Percentiles rank a stretch among this genome's conserved stretches.
Conservation (phyloP, 2,113 vertebrate species). For the Aplodontia rufa region DNA sequence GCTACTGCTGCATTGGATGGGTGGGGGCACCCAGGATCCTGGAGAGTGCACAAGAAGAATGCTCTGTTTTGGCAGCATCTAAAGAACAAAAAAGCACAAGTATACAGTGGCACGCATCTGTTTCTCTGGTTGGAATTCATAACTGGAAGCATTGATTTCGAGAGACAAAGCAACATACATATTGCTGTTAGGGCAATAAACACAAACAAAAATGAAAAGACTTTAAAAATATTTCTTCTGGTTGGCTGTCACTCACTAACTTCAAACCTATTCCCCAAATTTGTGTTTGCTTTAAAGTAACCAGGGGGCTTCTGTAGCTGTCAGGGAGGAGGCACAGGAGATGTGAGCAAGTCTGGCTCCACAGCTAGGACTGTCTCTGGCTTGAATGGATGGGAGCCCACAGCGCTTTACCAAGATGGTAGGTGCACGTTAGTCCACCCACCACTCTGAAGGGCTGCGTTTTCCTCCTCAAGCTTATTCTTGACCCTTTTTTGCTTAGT, state of each 20-base stretch:
- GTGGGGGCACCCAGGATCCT: neutral
- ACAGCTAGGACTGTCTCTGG: neutral
- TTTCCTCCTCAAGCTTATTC: neutral
- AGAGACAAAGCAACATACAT: conserved; percentile 54
- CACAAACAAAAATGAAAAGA: conserved; percentile 18
- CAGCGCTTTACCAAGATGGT: neutral
- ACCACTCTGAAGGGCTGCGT: neutral
- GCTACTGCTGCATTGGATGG: neutral
- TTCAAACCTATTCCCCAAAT: neutral
- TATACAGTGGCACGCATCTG: neutral
- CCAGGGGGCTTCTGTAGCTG: neutral
- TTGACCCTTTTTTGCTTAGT: neutral
- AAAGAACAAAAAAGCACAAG: conserved; percentile 11
- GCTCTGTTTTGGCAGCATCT: neutral
- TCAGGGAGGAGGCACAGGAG: neutral
- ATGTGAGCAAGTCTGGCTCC: neutral
- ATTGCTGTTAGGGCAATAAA: conserved; percentile 24
- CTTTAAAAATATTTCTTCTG: conserved; percentile 32
- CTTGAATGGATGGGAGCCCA: neutral
- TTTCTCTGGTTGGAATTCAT: neutral
- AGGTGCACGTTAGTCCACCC: neutral
- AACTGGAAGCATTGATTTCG: conserved; percentile 22
- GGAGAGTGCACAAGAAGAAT: neutral
- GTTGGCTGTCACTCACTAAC: conserved; percentile 24
- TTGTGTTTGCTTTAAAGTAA: neutral